Percentiles rank a stretch among this genome's conserved stretches.
Conservation (phyloP, 2,113 vertebrate genomes). For the Dinomys branickii region DNA sequence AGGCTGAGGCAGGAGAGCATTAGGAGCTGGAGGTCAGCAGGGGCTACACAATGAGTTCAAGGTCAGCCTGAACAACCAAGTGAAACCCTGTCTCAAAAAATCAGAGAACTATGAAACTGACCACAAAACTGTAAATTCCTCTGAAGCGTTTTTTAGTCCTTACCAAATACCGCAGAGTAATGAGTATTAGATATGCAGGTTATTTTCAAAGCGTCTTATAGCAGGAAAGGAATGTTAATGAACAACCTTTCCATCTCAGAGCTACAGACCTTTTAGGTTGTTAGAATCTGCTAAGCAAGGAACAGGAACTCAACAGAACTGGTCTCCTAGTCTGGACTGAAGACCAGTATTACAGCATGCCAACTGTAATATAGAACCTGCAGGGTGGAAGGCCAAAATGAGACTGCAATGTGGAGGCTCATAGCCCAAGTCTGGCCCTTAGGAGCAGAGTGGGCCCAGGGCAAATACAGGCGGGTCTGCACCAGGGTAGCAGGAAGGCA, state of each 20-base stretch:
- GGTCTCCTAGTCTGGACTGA: not conserved
- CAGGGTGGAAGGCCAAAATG: not conserved
- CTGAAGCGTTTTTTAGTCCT: not conserved
- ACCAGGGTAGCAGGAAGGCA: not conserved
- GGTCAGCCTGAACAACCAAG: not conserved
- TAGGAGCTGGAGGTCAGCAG: not conserved
- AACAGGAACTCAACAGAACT: not conserved
- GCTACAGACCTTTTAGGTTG: not conserved
- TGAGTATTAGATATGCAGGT: not conserved
- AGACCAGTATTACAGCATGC: not conserved
- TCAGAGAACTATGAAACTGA: not conserved
- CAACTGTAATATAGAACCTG: not conserved
- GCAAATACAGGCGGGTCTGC: not conserved
- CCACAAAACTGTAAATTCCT: not conserved
- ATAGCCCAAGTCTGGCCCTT: rapidly evolving
- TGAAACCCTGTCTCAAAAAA: not conserved
- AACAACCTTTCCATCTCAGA: not conserved
- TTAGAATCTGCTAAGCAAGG: not conserved
- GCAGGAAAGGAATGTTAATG: not conserved
- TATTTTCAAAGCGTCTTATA: not conserved
- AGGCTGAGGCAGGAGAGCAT: not conserved
- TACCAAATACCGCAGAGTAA: not conserved
- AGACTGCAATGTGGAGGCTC: not conserved
- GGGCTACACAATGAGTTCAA: not conserved
- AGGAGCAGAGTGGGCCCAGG: not conserved